Base-by-base conservation (phyloP, 1,140 invertebrate species). In the Leguminivora glycinivorella region DNA sequence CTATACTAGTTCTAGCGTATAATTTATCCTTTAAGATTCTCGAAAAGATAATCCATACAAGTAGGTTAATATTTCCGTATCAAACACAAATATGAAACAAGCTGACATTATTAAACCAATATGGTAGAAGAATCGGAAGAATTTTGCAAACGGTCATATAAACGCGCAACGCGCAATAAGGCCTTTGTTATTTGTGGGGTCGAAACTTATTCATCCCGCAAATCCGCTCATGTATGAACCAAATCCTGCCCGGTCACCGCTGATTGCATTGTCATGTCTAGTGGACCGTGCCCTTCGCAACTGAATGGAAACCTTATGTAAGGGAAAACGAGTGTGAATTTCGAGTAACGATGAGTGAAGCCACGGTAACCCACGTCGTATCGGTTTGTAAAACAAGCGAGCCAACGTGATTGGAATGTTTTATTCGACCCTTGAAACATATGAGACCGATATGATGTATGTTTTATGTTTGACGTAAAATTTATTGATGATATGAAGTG, bases 251-350 rank as follows among this genome's bases (percentile, higher is more conserved):
- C 87, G 89, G 89, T 91, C 89, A 91, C 84, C 88, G 88, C 84
- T 90, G 89, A 91, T 91, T 91, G 89, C 89, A 89, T 87, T 91
- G 89, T 91, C 89, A 90, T 91, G 87, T 89, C 82, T 85, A 85
- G 78, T 79, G 80, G 82, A 79, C 83, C 58, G 25, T 66, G 12
- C 66, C 22, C 19, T 25, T 22, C 5, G n/a, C n/a, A 68, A 43
- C 67, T 71, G 34, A 77, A 71, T 70, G 71, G 63, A 25, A 70
- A 72, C 79, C 72, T 81, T 83, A 67, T 17, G 2, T 0, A 1
- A 4, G 56, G 67, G 25, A 14, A 14, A 10, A 70, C 81, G 86
- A 78, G 72, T 29, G 31, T 70, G 52, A 80, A 70, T 74, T 72
- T 81, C 56, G 75, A 38, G 56, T 77, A 70, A 31, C 67, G 14